Evolutionary conservation across 2,888 invertebrate genomes (phyloP), one percentile per base, ranked within the genome.

Genomic region (Trichogramma dendrolimi): DNA sequence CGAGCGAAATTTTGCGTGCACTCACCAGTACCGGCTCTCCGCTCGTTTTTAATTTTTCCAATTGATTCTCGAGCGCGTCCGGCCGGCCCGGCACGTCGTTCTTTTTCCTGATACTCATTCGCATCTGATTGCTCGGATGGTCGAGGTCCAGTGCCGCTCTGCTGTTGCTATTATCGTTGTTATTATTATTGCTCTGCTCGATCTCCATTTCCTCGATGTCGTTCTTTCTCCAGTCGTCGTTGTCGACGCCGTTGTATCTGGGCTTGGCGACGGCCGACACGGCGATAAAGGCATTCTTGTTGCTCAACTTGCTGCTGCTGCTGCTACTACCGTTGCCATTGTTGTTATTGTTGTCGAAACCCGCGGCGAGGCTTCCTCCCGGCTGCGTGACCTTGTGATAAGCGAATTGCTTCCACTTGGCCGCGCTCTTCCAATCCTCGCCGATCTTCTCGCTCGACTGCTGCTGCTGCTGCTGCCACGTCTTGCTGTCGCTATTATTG

Each of bases 381-480:
- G 64, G 61, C 39, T 58, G 58, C 0, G 76, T 75, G 1, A 78
- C 76, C 46, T 65, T 71, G 65, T 78, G 77, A 55, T 78, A 78
- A 0, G 75, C 73, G 60, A 78, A 78, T 60, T 77, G 76, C 52
- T 76, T 75, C 77, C 77, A 78, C 58, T 75, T 77, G 8, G 69
- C 60, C 0, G 75, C 72, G n/a, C 10, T 5, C 42, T 67, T 73
- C 76, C 75, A 76, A 14, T 75, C 69, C 38, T 70, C 71, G 1
- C 38, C 10, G 27, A 54, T 7, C 10, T 61, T 58, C 38, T 57
- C 56, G 8, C 56, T 63, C 65, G 4, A 65, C 63, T 55, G 68
- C 69, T 4, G 74, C 71, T 0, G 69, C 66, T n/a, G 64, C 61
- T 38, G 65, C 52, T 4, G 64, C 55, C 52, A 71, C 27, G 27